Base-by-base conservation (phyloP, 2,888 invertebrate genomes). In the Bellardia pandia region DNA sequence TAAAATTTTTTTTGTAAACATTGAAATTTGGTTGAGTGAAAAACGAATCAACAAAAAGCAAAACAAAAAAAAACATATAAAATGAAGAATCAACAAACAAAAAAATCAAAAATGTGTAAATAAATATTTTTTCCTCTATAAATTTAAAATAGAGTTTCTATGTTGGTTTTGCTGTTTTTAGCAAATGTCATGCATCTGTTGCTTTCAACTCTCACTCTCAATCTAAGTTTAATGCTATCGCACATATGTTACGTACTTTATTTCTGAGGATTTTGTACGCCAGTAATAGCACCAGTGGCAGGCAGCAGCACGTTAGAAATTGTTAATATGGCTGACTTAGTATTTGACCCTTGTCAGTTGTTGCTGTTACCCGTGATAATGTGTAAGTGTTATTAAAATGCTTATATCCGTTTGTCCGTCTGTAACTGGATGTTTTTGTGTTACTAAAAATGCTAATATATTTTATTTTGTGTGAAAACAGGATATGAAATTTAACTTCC, bases 401-500 rank as follows among this genome's bases (percentile, higher is more conserved):
- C 40, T 64, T 51, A 53, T 76, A 64, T 76, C 64, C 64, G 58
- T 45, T 60, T 60, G 30, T 58, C 9, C 60, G 33, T 60, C 23
- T 60, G 30, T 3, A 53, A 8, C 58, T n/a, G 58, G 14, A 42
- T 62, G 37, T 56, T 71, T 56, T 71, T 51, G 16, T 66, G 40
- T 64, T 71, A 51, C 9, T 68, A 23, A 72, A 66, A 48, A 58
- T 66, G 42, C 53, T 66, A 58, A 51, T 66, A 16, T 66, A 33
- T 84, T 66, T 72, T 77, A 40, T 77, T 72, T 72, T 66, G 71
- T 85, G 60, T 69, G 62, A 85, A 85, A 30, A 68, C 68, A 68
- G 78, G 78, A 84, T 74, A 84, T 78, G 66, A 84, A 83, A 77
- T 60, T 84, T 68, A 42, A 58, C 60, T 72, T 85, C 74, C 84